A percentile compares a stretch with the other conserved stretches of the same genome.
Evolutionary conservation across 2,797 vertebrate genomes (phyloP).

Genomic region (Acridotheres tristis): DNA sequence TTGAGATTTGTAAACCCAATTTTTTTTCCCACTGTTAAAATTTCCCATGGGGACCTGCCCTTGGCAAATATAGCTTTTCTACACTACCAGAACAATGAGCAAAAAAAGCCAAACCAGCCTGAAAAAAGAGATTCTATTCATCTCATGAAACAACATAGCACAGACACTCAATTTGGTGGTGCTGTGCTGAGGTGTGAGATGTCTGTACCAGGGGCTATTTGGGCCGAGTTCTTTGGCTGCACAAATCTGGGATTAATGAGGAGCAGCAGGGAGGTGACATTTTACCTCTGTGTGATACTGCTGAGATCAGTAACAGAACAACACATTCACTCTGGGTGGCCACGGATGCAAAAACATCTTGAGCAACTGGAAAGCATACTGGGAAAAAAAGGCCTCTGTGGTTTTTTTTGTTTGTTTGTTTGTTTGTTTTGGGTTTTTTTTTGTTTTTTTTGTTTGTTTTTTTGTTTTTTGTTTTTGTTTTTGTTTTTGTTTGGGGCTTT

Average conservation of each 20-base stretch:
- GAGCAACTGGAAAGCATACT: not conserved
- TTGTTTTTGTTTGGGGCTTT: too few species aligned
- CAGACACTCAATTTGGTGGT: not conserved
- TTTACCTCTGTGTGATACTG: slow-evolving; percentile 29
- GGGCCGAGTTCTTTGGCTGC: not conserved
- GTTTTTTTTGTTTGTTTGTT: too few species aligned
- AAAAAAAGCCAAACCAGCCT: not conserved
- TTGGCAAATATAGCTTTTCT: not conserved
- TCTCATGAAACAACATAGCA: not conserved
- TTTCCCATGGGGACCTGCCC: not conserved
- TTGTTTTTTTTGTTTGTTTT: too few species aligned
- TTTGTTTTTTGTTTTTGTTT: too few species aligned
- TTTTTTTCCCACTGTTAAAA: not conserved
- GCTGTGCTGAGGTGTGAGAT: not conserved
- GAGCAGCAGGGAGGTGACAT: slow-evolving; percentile 53
- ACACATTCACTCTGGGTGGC: not conserved
- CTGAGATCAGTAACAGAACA: slow-evolving; percentile 40
- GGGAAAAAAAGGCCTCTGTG: fast-evolving
- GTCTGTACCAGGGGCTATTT: not conserved
- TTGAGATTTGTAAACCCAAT: not conserved
- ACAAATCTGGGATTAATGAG: slow-evolving; percentile 42
- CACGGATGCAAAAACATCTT: not conserved
- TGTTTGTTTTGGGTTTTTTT: too few species aligned
- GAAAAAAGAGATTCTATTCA: not conserved
- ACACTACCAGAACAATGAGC: not conserved